phyloP scores from a whole-genome alignment of 2,113 vertebrate species.

The Perca fluviatilis region DNA sequence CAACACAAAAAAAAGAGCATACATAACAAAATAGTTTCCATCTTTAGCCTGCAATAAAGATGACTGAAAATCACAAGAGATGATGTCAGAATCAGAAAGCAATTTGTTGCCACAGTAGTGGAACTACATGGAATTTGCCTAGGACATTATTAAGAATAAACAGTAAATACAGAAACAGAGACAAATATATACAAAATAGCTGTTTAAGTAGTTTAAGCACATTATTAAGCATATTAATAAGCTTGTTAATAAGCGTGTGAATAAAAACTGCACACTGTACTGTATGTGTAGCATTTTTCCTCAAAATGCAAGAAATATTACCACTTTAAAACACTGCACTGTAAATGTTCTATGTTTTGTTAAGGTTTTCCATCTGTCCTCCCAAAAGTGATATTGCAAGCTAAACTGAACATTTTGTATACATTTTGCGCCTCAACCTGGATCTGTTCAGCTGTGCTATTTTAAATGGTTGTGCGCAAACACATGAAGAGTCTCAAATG shows the following conservation, averaged over 20 bases:
- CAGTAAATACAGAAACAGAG: too few species aligned
- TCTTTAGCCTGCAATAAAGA: neutral
- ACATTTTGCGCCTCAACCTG: neutral
- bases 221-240: neutral
- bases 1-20: neutral
- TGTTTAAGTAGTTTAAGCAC: too few species aligned
- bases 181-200: too few species aligned
- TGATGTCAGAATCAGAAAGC: too few species aligned
- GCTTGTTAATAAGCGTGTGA: slow-evolving; percentile 9
- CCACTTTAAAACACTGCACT: neutral
- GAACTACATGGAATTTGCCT: too few species aligned
- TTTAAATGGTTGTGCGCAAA: neutral
- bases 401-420: neutral
- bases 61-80: neutral
- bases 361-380: neutral
- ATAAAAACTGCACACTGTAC: neutral
- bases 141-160: too few species aligned
- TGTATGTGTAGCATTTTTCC: neutral
- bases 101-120: too few species aligned
- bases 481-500: neutral
- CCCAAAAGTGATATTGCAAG: neutral
- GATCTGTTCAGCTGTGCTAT: neutral
- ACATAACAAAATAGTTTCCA: neutral
- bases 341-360: neutral
- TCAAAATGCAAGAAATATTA: neutral